Evolutionary conservation across 2,113 vertebrate genomes (phyloP).

Genomic region (Willisornis vidua): DNA sequence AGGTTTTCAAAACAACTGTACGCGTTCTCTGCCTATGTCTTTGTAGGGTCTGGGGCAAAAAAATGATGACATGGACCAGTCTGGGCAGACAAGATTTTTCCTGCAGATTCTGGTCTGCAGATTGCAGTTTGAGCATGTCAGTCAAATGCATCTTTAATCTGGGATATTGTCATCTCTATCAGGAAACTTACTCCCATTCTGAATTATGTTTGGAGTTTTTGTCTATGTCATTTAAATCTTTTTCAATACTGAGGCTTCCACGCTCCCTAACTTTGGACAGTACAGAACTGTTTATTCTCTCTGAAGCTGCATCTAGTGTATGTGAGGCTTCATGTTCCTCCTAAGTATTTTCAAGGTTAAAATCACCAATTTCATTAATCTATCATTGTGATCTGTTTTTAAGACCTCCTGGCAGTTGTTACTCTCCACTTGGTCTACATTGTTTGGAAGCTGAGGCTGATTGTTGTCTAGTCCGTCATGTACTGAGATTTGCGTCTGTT

Average conservation of each 20-base stretch:
- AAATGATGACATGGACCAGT: background rate
- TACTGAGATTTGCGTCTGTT: background rate
- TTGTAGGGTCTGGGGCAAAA: background rate
- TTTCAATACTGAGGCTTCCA: background rate
- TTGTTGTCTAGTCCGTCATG: background rate
- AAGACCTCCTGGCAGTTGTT: background rate
- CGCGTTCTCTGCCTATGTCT: rapidly evolving
- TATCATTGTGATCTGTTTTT: background rate
- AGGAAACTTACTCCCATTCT: background rate
- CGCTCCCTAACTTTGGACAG: background rate
- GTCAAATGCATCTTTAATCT: background rate
- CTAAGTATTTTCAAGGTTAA: background rate
- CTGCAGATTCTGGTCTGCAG: background rate
- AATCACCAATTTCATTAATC: background rate
- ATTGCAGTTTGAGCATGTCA: background rate
- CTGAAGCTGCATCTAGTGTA: background rate
- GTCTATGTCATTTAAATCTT: background rate
- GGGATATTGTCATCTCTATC: background rate
- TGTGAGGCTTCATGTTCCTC: background rate
- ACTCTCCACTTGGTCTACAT: background rate
- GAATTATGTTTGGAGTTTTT: background rate
- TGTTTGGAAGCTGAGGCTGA: background rate
- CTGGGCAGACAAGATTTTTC: background rate
- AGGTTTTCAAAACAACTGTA: background rate
- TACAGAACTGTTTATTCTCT: background rate